Percentiles rank a stretch among this genome's conserved stretches.
Evolutionary conservation across 2,888 invertebrate genomes (phyloP).

Genomic region (Drosophila algonquin): DNA sequence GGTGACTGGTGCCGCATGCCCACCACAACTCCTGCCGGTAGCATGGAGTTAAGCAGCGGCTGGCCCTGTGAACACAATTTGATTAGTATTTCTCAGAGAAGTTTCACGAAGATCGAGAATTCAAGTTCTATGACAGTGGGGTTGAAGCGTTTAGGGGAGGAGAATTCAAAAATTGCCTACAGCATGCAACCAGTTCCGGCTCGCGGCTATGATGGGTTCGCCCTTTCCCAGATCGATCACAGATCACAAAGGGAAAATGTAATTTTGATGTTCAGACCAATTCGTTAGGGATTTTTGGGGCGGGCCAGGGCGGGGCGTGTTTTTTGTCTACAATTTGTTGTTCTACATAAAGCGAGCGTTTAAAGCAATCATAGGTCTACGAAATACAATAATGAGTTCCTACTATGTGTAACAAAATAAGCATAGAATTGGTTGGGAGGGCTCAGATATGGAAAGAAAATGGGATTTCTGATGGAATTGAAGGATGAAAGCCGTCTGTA

Average conservation of each 20-base stretch:
- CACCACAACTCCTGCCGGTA: conserved; percentile 91
- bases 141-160: conserved; percentile 21
- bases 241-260: neutral
- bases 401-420: neutral
- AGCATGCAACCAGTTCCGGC: conserved; percentile 37
- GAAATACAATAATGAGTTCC: conserved; percentile 2
- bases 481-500: conserved; percentile 2
- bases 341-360: conserved; percentile 31
- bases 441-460: neutral
- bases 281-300: neutral
- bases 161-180: conserved; percentile 24
- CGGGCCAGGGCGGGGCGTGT: neutral
- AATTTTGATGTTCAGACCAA: conserved; percentile 10
- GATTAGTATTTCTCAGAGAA: conserved; percentile 10
- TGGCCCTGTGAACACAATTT: conserved; percentile 82
- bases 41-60: conserved; percentile 87
- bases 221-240: neutral
- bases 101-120: neutral
- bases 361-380: conserved; percentile 37
- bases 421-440: neutral
- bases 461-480: neutral
- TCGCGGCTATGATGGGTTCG: neutral
- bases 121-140: conserved; percentile 20
- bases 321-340: conserved; percentile 1
- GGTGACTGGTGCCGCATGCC: conserved; percentile 92